Evolutionary conservation across 2,888 invertebrate genomes (phyloP), one percentile per base, ranked within the genome.

Genomic region (Agrotis segetum): DNA sequence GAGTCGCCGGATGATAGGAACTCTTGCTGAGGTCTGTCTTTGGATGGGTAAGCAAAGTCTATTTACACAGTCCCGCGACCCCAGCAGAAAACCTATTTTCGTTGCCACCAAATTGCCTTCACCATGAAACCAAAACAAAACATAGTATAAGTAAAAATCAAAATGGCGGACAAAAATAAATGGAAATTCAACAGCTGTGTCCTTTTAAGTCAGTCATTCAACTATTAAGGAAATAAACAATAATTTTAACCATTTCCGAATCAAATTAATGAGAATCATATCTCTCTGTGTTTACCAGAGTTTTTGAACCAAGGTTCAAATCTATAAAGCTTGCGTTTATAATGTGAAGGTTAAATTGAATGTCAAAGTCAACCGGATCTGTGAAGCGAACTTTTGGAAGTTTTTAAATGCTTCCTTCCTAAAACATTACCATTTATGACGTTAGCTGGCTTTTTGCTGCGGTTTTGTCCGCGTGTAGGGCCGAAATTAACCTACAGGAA

Each of bases 301-400:
- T 58, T 66, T 34, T 46, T n/a, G 13, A 49, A 21, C n/a, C 71
- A 75, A 77, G 77, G 74, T 56, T 13, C 13, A 0, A 34, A 14
- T n/a, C n/a, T 5, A 34, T 2, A 7, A n/a, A 56, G 60, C 50
- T 50, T 17, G n/a, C 2, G 7, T 13, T 9, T 50, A 21, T 34
- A 50, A 64, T 74, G 50, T 65, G 61, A 65, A 76, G 72, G 78
- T 52, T 17, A 65, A 0, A 6, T 1, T 2, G 7, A 29, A 65
- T 61, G 46, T 62, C 76, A 76, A 21, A 62, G 76, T 13, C 29
- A 24, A 34, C 78, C 65, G 76, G 76, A 65, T 58, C 21, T 11
- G 3, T n/a, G n/a, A 21, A 40, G 21, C 9, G 29, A 19, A 3
- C 29, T 19, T 61, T 59, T 24, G 21, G 62, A 40, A 55, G 47